Evolutionary conservation across 2,888 invertebrate genomes (phyloP).

Genomic region (Protophormia terraenovae): DNA sequence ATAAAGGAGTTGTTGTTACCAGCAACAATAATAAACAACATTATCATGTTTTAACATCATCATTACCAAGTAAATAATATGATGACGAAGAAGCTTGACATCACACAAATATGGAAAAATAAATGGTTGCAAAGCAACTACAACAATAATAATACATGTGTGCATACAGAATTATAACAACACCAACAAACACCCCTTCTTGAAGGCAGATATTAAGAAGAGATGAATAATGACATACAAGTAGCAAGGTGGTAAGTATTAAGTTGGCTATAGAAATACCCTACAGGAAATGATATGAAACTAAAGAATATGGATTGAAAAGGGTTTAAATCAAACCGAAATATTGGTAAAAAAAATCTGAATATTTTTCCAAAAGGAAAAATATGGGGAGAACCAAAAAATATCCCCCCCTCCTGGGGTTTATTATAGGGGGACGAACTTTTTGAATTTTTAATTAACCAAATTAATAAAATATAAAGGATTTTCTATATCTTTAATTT

Average conservation of each 20-base stretch:
- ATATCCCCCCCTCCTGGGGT: too few species aligned
- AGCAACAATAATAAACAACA: constrained; percentile 4
- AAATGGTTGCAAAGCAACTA: constrained; percentile 16
- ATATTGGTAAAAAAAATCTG: too few species aligned
- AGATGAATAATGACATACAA: background rate
- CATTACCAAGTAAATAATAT: constrained; percentile 2
- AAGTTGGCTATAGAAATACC: too few species aligned
- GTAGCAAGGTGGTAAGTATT: background rate
- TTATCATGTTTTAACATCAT: background rate
- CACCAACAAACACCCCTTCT: background rate
- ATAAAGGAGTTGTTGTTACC: constrained; percentile 47
- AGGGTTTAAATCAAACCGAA: too few species aligned
- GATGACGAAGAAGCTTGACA: constrained; percentile 6
- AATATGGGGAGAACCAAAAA: too few species aligned
- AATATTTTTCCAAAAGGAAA: too few species aligned
- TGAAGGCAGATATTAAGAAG: background rate
- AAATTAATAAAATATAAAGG: too few species aligned
- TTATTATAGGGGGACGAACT: too few species aligned
- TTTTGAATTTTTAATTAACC: too few species aligned
- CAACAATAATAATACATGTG: background rate
- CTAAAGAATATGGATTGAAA: too few species aligned
- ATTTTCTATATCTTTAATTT: too few species aligned
- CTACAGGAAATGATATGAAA: background rate
- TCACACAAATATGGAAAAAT: background rate
- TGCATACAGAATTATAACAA: too few species aligned